Conservation (phyloP, 2,888 invertebrate genomes). For the Drosophila pseudotakahashii region DNA sequence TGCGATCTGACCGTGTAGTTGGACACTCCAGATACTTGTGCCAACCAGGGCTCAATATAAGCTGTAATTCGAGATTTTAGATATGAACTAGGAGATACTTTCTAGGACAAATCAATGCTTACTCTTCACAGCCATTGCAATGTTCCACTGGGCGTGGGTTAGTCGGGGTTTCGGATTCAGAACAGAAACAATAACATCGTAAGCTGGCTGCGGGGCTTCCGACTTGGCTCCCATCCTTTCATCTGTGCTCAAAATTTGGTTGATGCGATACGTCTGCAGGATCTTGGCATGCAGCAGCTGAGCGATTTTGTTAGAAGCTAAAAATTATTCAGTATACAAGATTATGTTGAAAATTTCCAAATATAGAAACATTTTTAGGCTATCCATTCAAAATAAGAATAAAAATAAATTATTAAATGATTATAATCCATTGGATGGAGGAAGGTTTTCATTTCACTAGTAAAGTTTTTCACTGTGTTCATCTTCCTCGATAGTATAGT, state of each 20-base stretch:
- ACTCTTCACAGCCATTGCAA: constrained; percentile 89
- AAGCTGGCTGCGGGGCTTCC: constrained; percentile 87
- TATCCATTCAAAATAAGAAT: too few species aligned
- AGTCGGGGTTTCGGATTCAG: constrained; percentile 92
- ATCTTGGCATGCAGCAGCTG: constrained; percentile 84
- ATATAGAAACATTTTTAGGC: too few species aligned
- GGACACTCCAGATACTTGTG: constrained; percentile 89
- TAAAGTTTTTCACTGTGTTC: background rate
- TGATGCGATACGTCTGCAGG: constrained; percentile 81
- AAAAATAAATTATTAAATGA: too few species aligned
- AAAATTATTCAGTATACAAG: background rate
- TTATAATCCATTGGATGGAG: too few species aligned
- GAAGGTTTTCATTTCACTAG: too few species aligned
- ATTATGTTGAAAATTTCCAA: too few species aligned
- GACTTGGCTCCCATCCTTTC: constrained; percentile 84
- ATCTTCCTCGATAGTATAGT: constrained; percentile 8
- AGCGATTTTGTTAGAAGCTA: constrained; percentile 84
- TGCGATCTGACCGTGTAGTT: constrained; percentile 94
- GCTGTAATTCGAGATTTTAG: constrained; percentile 85
- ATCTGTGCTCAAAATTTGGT: constrained; percentile 83
- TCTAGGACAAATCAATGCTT: constrained; percentile 42
- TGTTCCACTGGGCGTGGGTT: constrained; percentile 88
- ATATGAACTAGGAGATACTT: background rate
- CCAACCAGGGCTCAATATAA: constrained; percentile 91
- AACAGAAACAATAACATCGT: constrained; percentile 92